These are phyloP conservation scores for Heliconius hortense DNA, from an alignment of 2,888 invertebrate genomes.

Conservation along the genomic window DNA sequence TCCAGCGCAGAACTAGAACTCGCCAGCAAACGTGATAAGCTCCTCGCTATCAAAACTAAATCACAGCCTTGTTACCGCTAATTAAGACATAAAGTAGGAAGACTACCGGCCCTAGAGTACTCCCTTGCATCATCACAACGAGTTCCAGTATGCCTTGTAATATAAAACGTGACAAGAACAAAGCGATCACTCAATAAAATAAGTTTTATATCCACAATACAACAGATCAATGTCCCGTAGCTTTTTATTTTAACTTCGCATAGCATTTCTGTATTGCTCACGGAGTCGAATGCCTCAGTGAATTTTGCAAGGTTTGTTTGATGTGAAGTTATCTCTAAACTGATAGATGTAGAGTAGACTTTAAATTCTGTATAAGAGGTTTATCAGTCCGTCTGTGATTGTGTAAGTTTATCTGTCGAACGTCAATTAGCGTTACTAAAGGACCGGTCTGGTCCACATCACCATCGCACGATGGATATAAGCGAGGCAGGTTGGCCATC, in stretches of 20 bases:
- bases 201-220: constrained; percentile 69
- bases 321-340: constrained; percentile 60
- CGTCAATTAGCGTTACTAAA: constrained; percentile 71
- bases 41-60: constrained; percentile 48
- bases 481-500: constrained; percentile 51
- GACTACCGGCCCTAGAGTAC: constrained; percentile 49
- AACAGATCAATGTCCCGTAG: constrained; percentile 72
- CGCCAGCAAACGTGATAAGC: constrained; percentile 50
- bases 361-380: constrained; percentile 31
- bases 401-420: constrained; percentile 58
- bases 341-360: constrained; percentile 38
- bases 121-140: constrained; percentile 62
- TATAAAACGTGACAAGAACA: constrained; percentile 73
- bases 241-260: constrained; percentile 59
- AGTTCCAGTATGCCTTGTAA: constrained; percentile 62
- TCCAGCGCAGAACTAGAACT: constrained; percentile 54
- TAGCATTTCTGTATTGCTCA: constrained; percentile 61
- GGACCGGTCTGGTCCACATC: constrained; percentile 66
- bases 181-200: constrained; percentile 75
- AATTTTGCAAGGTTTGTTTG: constrained; percentile 54
- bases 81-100: constrained; percentile 60
- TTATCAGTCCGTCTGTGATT: constrained; percentile 44
- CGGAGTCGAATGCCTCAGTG: constrained; percentile 60
- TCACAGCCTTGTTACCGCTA: constrained; percentile 55
- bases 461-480: constrained; percentile 60